phyloP scores from a whole-genome alignment of 2,113 vertebrate species.

The Dromiciops gliroides region DNA sequence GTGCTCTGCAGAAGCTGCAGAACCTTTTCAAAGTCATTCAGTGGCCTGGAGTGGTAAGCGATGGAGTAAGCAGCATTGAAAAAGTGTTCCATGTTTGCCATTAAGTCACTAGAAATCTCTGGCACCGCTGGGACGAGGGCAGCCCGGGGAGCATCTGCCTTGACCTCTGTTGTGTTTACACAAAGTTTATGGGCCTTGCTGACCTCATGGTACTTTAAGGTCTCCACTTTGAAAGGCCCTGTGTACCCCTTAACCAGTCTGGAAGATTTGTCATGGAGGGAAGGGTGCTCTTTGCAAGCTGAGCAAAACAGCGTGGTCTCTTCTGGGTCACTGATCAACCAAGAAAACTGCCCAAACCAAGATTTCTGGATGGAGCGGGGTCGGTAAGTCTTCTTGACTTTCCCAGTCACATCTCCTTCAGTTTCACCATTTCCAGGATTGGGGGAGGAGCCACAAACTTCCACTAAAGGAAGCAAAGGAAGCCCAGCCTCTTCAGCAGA shows the following conservation, averaged over 20 bases:
- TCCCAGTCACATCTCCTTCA: background rate
- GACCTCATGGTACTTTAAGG: conserved; percentile 74
- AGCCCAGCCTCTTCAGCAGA: accelerated
- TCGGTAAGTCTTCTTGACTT: conserved; percentile 54
- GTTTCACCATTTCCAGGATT: background rate
- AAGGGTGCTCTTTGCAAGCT: conserved; percentile 64
- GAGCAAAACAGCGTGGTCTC: conserved; percentile 72
- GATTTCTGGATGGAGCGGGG: conserved; percentile 72
- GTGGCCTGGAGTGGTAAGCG: conserved; percentile 58
- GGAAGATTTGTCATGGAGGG: conserved; percentile 62
- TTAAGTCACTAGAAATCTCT: conserved; percentile 67
- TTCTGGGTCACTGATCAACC: conserved; percentile 57
- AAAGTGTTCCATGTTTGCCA: conserved; percentile 70
- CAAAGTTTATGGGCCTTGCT: conserved; percentile 76
- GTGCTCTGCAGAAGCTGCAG: conserved; percentile 69
- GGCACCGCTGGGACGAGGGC: background rate
- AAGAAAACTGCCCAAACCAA: conserved; percentile 71
- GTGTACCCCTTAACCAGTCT: conserved; percentile 67
- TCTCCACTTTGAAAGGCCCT: conserved; percentile 75
- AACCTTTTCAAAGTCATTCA: conserved; percentile 74
- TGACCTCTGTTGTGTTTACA: background rate
- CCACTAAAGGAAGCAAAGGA: background rate
- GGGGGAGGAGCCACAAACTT: background rate
- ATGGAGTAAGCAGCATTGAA: conserved; percentile 67
- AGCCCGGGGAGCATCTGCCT: background rate